Evolutionary conservation across 1,140 invertebrate genomes (phyloP).

Genomic region (Musca vetustissima): DNA sequence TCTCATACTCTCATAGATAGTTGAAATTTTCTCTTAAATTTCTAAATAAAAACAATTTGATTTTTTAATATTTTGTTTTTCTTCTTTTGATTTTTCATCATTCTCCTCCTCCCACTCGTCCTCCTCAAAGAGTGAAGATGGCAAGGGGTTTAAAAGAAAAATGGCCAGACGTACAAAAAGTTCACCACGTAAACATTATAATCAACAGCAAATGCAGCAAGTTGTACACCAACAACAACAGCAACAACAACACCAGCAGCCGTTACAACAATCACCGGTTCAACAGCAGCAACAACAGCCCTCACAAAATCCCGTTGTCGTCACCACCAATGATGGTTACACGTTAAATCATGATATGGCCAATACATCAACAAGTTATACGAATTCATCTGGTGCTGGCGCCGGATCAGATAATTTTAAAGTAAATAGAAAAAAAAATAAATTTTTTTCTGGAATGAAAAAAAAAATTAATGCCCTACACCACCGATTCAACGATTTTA

Average conservation of each 20-base stretch:
- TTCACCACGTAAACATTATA: conserved; percentile 48
- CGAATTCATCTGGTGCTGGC: conserved; percentile 30
- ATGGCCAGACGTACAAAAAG: conserved; percentile 45
- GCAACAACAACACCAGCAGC: conserved; percentile 13
- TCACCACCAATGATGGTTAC: conserved; percentile 35
- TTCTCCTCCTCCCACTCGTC: no score
- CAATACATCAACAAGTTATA: conserved; percentile 36
- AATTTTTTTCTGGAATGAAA: no score
- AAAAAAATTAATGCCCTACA: no score
- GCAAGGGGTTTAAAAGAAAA: conserved; percentile 46
- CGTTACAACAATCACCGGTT: conserved; percentile 34
- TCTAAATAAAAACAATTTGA: no score
- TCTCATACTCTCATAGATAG: no score
- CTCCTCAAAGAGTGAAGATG: conserved; percentile 49
- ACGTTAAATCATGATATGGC: conserved; percentile 47
- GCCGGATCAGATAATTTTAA: conserved; percentile 47
- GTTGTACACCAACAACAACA: conserved; percentile 20
- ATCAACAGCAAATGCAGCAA: conserved; percentile 29
- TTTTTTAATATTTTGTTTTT: not conserved
- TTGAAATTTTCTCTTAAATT: not conserved
- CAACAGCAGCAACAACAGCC: conserved; percentile 15
- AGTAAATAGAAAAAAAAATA: conserved; percentile 32
- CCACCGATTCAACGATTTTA: no score
- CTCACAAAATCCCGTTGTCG: not conserved
- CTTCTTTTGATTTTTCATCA: not conserved